Evolutionary conservation across 2,113 vertebrate genomes (phyloP), one percentile per base, ranked within the genome.

Genomic region (Nannospalax galili): DNA sequence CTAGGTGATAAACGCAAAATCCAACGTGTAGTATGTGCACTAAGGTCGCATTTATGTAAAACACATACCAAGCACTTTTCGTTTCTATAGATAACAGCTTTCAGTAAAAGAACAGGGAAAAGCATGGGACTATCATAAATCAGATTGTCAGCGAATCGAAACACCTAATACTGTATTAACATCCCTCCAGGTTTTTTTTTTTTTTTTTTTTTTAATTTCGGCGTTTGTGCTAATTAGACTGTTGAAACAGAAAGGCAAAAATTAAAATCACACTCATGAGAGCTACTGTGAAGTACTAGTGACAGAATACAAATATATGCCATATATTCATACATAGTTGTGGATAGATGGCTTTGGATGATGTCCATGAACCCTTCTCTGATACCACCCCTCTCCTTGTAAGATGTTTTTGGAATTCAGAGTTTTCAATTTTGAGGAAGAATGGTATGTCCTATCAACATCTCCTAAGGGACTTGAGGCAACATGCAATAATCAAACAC

Each of bases 341-440:
- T 60, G 62, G 65, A 48, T 81, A 79, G 86, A 58, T 64, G 75
- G 24, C 32, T 85, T 88, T 62, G 48, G 16, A 28, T 92, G 52
- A 37, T 87, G 65, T 87, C 60, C 78, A 26, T 64, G 77, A 64
- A 32, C 6, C 78, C 9, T 15, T 40, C n/a, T n/a, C n/a, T 65
- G 32, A 79, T 19, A 73, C 84, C 17, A 60, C 58, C 37, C 15
- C 6, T 20, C 60, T 37, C 7, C 10, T 12, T 1, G 35, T 56
- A 56, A 58, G 52, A 16, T 72, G 52, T 75, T 88, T 89, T 84
- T 84, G 73, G 24, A 65, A 96, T 95, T 88, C n/a, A 58, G 52
- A 78, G 28, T 69, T 94, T 96, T 94, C 64, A 89, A 69, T 74
- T 86, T 87, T 84, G 26, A 95, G 56, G 81, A 93, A 56, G 12